Evolutionary conservation across 2,888 invertebrate species (phyloP), one percentile per base, ranked within the genome.

Genomic region (Conistra vaccinii): DNA sequence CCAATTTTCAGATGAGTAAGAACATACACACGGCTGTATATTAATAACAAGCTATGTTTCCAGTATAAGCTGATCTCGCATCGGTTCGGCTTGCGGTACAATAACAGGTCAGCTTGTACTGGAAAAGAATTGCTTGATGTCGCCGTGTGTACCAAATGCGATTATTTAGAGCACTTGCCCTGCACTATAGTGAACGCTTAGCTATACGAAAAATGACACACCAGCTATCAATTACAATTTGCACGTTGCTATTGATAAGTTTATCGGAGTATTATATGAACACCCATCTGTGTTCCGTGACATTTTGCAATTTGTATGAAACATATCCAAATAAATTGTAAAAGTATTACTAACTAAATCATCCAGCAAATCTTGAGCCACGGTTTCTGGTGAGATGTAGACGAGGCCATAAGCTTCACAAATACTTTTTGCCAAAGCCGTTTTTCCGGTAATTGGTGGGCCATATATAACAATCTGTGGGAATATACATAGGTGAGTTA

Each of bases 381-480:
- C 94, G 1, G 95, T 96, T 78, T 97, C 95, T 3, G 96, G 95
- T 3, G 97, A 96, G 63, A 97, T 90, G 85, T 97, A 97, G 62
- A 95, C 84, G 2, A 97, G 91, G 7, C 97, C 97, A 86, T 98
- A 98, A 71, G 95, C 92, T 76, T 97, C 94, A 69, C 96, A 96
- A 68, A 98, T 93, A 79, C 93, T 93, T 84, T 96, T 96, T 0
- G 97, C 96, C 73, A 98, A 85, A 32, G 93, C 94, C 0, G 97
- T 97, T 92, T 98, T 98, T 35, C 98, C 98, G 20, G 97, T 95
- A 12, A 97, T 96, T 6, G 98, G 97, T 32, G 98, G 97, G 2
- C 98, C 98, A 83, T 97, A 97, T 3, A 98, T 91, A 26, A 97
- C 57, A 23, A 96, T 90, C 96, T 96, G 89, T 74, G 71, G 67